Base-by-base conservation (phyloP, 2,797 vertebrate genomes). In the Phrynocephalus vlangalii region DNA sequence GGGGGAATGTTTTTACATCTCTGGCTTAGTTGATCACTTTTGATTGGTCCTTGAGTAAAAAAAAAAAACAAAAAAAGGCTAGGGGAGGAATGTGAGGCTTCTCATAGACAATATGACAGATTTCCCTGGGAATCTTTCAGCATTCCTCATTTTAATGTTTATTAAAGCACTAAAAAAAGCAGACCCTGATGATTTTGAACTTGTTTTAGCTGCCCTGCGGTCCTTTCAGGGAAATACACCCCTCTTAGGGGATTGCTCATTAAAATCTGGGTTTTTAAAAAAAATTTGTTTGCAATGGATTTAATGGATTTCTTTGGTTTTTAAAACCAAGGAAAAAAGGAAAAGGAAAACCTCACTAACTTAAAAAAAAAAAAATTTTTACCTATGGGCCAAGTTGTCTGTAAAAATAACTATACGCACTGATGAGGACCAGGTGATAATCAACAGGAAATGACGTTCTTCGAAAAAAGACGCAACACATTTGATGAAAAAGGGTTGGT, bases 401-500 rank as follows among this genome's bases (percentile, higher is more conserved):
- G 94, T 96, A 88, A 99, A 98, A 97, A 95, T 95, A 97, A 97
- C 85, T 96, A 97, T 79, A 97, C 97, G 76, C 91, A 6, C 90
- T 95, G 85, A 96, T 97, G 96, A 97, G 95, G 90, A 92, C n/a
- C 96, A 97, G 90, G 95, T 97, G 96, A 90, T 48, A 96, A 96
- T 63, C 98, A 95, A 96, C 97, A 91, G 95, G 96, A 97, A 78
- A 92, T 95, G 79, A 94, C 94, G 91, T 94, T 44, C 93, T 98
- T 75, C 92, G 95, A n/a, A n/a, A 68, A 91, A 95, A 83, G 97
- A 98, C 44, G 90, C 89, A 94, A 95, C 9, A 93, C 94, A 26
- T 95, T 99, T 79, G 92, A 92, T 88, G 94, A 96, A 87, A 97
- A 96, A n/a, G n/a, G 97, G 99, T 99, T 92, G 92, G 96, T 95